Evolutionary conservation across 2,113 vertebrate species (phyloP).

Genomic region (Hippolais icterina): DNA sequence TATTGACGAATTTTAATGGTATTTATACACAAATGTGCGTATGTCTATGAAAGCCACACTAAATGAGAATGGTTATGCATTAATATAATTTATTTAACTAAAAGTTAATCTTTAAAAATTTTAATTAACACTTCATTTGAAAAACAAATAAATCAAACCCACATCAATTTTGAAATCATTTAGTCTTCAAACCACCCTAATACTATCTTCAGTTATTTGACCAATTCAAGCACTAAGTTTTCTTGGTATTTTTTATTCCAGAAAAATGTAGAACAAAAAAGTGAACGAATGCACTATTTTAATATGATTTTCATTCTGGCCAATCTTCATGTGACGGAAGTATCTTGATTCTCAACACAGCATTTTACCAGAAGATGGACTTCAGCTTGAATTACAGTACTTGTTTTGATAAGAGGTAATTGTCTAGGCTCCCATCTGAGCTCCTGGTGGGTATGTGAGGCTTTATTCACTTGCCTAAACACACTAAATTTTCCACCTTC

Average conservation of each 20-base stretch:
- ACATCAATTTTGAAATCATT: not conserved
- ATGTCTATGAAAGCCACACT: not conserved
- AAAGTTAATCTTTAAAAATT: not conserved
- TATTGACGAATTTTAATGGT: not conserved
- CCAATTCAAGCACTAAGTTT: not conserved
- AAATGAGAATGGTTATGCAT: not conserved
- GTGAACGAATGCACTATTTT: not conserved
- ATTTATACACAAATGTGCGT: not conserved
- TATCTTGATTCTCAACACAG: not conserved
- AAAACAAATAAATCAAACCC: not conserved
- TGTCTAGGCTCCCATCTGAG: not conserved
- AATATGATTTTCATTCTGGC: not conserved
- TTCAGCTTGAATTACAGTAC: not conserved
- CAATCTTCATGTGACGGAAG: not conserved
- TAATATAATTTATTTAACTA: not conserved
- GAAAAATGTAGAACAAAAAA: not conserved
- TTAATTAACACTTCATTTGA: conserved; percentile 1
- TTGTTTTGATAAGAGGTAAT: not conserved
- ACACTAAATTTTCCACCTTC: not conserved
- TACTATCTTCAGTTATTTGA: not conserved
- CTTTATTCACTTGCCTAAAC: not conserved
- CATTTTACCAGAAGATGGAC: not conserved
- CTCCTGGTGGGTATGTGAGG: not conserved
- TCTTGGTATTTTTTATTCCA: not conserved
- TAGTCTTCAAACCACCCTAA: not conserved